Evolutionary conservation across 2,797 vertebrate genomes (phyloP).

Genomic region (Myotis vivesi): DNA sequence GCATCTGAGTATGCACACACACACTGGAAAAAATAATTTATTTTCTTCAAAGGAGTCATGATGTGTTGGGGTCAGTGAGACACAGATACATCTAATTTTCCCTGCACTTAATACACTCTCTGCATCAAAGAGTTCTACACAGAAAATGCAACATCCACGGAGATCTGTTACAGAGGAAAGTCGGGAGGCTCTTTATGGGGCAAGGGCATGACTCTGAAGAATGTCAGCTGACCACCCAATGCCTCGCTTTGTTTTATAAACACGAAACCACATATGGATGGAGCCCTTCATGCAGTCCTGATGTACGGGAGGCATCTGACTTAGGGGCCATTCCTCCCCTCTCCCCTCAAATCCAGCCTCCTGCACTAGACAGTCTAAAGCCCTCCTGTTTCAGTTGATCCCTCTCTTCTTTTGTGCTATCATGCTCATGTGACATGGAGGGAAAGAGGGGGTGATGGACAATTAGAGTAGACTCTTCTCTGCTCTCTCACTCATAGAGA

Average conservation of each 20-base stretch:
- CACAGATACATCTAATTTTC: background rate
- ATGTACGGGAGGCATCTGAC: too few species aligned
- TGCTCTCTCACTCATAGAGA: background rate
- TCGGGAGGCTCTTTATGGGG: background rate
- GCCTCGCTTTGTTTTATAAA: background rate
- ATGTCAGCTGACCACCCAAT: background rate
- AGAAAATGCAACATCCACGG: background rate
- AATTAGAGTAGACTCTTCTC: background rate
- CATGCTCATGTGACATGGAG: background rate
- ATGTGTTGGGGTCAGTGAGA: background rate
- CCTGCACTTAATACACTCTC: background rate
- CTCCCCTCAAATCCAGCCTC: background rate
- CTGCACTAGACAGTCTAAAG: background rate
- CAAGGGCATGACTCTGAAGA: background rate
- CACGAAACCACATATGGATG: background rate
- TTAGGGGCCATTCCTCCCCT: background rate
- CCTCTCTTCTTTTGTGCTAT: background rate
- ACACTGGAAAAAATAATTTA: background rate
- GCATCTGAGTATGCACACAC: rapidly evolving
- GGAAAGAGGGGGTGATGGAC: background rate
- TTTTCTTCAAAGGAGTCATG: background rate
- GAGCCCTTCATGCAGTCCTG: background rate
- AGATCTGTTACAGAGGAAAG: background rate
- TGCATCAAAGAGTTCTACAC: background rate
- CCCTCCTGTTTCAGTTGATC: background rate